Conservation (phyloP, 2,888 invertebrate genomes). For the Amorpha juglandis region DNA sequence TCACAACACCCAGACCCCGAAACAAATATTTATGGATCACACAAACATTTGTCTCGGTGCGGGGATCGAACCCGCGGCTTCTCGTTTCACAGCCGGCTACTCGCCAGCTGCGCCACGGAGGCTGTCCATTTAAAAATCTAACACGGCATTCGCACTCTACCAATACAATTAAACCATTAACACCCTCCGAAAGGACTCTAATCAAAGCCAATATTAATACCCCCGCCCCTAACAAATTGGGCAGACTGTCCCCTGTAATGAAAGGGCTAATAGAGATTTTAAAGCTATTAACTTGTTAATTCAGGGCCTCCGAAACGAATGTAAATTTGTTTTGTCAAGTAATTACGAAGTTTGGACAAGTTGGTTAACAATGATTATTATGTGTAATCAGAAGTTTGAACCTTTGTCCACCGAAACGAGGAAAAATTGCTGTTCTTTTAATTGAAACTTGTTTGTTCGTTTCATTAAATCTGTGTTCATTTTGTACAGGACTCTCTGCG, state of each 20-base stretch:
- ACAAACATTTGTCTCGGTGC: no score
- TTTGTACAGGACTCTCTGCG: neutral
- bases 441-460: neutral
- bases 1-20: no score
- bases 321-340: conserved; percentile 19
- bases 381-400: conserved; percentile 24
- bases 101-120: no score
- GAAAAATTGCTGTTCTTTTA: neutral
- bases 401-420: neutral
- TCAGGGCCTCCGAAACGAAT: conserved; percentile 13
- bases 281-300: conserved; percentile 14
- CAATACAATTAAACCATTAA: conserved; percentile 5
- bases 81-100: no score
- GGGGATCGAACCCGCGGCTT: no score
- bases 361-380: conserved; percentile 26
- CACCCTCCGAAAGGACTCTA: neutral
- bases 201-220: conserved; percentile 11
- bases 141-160: neutral
- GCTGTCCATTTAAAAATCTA: neutral
- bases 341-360: conserved; percentile 18
- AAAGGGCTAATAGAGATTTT: conserved; percentile 15
- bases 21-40: no score
- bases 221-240: neutral
- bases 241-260: neutral
- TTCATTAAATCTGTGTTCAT: neutral